Evolutionary conservation across 1,140 invertebrate species (phyloP), one percentile per base, ranked within the genome.

Genomic region (Microplitis demolitor): DNA sequence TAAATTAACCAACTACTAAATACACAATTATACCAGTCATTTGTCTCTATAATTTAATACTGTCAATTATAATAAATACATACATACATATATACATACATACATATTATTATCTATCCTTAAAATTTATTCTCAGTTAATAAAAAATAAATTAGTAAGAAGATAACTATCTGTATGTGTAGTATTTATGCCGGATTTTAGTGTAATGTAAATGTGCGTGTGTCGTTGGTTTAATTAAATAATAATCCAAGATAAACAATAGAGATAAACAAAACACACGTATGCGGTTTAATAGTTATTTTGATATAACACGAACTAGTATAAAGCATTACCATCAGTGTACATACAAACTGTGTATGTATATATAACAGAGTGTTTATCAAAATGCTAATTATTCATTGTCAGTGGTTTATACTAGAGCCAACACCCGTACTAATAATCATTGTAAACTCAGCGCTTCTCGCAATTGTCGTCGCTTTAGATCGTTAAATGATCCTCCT

Each of bases 311-410:
- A 45, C 39, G 39, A 45, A 45, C 39, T 45, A 8, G 39, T 45
- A 45, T 11, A 45, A 45, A 45, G 6, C 39, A 51, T 39, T 8
- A 33, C 4, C 24, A 53, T 50, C 13, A 54, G 50, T 6, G 33
- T 67, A 4, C n/a, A 34, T 5, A 37, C 35, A 66, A 50, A 66
- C 16, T 14, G 4, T 66, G 62, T 13, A 66, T n/a, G 31, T 6
- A 5, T n/a, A 54, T 14, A 54, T n/a, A n/a, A n/a, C n/a, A 24
- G 0, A n/a, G 16, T n/a, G 14, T 50, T 33, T 50, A 66, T 66
- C 39, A 66, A 66, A 66, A 66, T 53, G 63, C 37, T 50, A 66
- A 66, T 66, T 66, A 66, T 66, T 66, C 63, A 66, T 66, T 66
- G 63, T 66, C 50, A 14, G 16, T 50, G 14, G 37, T 53, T 24